These are phyloP conservation scores for Myathropa florea DNA, from an alignment of 2,888 invertebrate species.

Conservation along the genomic window DNA sequence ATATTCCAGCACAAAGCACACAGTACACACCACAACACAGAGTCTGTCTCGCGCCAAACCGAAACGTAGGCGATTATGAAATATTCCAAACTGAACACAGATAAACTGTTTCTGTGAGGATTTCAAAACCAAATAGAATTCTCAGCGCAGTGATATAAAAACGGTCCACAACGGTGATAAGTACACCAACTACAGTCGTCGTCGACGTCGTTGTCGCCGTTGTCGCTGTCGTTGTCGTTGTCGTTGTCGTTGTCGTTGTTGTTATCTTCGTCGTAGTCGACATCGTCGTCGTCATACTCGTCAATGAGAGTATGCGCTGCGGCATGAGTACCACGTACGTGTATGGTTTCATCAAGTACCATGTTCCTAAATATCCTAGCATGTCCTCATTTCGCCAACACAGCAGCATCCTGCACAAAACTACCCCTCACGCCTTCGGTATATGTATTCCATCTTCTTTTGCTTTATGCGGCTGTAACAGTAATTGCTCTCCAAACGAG, in stretches of 20 bases:
- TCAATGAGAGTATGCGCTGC: conserved; percentile 58
- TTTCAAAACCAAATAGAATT: conserved; percentile 36
- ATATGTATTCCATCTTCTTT: conserved; percentile 4
- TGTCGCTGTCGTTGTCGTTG: background rate
- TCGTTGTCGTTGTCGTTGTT: background rate
- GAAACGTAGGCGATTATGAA: background rate
- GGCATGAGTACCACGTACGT: conserved; percentile 1
- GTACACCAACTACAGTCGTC: conserved; percentile 27
- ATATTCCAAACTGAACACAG: conserved; percentile 41
- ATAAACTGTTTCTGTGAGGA: conserved; percentile 37
- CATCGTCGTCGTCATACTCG: background rate
- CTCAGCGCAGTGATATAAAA: conserved; percentile 8
- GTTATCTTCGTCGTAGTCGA: background rate
- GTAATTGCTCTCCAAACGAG: conserved; percentile 69
- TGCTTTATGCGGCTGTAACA: conserved; percentile 44
- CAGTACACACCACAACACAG: background rate
- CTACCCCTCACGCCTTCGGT: conserved; percentile 15
- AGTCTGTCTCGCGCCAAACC: conserved; percentile 30
- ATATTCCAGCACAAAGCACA: conserved; percentile 1
- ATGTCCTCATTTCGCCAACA: conserved; percentile 59
- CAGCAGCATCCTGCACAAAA: conserved; percentile 54
- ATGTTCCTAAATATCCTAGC: conserved; percentile 23
- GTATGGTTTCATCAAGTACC: conserved; percentile 22
- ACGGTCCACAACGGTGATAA: conserved; percentile 10
- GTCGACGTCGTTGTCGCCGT: background rate